Evolutionary conservation across 2,888 invertebrate species (phyloP).

Genomic region (Octodonta nipae): DNA sequence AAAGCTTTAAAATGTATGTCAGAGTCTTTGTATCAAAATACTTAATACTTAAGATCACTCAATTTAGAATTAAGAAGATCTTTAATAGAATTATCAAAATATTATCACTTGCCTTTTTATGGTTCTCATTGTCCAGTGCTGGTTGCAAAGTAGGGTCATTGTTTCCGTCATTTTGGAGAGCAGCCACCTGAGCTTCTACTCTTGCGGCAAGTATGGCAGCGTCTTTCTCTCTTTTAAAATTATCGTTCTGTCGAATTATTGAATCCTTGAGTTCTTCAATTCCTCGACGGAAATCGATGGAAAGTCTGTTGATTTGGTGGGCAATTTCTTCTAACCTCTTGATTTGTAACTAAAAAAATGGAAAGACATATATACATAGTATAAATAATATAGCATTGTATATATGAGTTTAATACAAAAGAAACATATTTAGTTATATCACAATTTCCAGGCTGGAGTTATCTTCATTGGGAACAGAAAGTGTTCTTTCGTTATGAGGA

Average conservation of each 20-base stretch:
- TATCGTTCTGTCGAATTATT: slow-evolving; percentile 50
- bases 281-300: slow-evolving; percentile 56
- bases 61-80: neutral
- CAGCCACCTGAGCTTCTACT: slow-evolving; percentile 49
- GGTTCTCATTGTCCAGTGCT: slow-evolving; percentile 47
- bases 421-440: too few relatives aligned
- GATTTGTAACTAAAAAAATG: too few relatives aligned
- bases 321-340: slow-evolving; percentile 60
- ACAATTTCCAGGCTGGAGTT: too few relatives aligned
- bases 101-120: slow-evolving; percentile 49
- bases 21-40: too few relatives aligned
- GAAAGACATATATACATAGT: too few relatives aligned
- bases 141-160: slow-evolving; percentile 44
- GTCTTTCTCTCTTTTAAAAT: slow-evolving; percentile 51
- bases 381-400: too few relatives aligned
- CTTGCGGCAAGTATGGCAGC: slow-evolving; percentile 53
- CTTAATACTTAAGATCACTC: too few relatives aligned
- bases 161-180: slow-evolving; percentile 38
- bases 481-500: too few relatives aligned
- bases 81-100: too few relatives aligned
- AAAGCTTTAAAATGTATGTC: too few relatives aligned
- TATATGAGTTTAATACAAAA: too few relatives aligned
- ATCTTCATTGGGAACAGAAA: too few relatives aligned
- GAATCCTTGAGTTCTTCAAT: slow-evolving; percentile 60
- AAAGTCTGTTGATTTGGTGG: slow-evolving; percentile 46